Conservation (phyloP, 1,140 invertebrate genomes). For the Sipha flava region DNA sequence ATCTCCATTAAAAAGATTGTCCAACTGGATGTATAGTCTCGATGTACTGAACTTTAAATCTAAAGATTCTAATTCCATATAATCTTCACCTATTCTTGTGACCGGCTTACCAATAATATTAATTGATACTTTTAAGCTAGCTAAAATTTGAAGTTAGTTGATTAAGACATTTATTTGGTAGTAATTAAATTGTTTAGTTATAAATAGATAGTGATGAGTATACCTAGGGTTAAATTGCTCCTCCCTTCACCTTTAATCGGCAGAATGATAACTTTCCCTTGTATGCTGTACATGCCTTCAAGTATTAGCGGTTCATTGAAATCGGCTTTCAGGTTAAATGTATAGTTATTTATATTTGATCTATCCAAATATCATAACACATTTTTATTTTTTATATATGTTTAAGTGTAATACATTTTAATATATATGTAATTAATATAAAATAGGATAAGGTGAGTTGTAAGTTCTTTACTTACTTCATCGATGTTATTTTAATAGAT, state of each 20-base stretch:
- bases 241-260: constrained; percentile 37
- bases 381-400: no score
- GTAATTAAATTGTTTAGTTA: not conserved
- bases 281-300: constrained; percentile 36
- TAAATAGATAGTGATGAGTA: not conserved
- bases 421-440: no score
- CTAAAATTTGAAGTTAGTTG: not conserved
- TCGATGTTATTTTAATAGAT: constrained; percentile 36
- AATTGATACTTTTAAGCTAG: not conserved
- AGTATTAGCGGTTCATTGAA: constrained; percentile 29
- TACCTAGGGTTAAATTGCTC: constrained; percentile 37
- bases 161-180: not conserved
- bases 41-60: constrained; percentile 35
- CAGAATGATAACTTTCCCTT: constrained; percentile 39
- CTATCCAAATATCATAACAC: not conserved
- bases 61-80: constrained; percentile 36
- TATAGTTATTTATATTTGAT: constrained; percentile 2
- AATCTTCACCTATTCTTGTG: constrained; percentile 6
- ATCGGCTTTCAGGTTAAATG: constrained; percentile 31
- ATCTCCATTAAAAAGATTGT: constrained; percentile 19
- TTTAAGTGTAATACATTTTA: no score
- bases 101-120: not conserved
- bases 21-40: constrained; percentile 36
- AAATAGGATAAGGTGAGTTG: no score
- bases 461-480: constrained; percentile 37